phyloP scores from a whole-genome alignment of 53 echinoderm and acorn worm genomes.

The Crossaster papposus region DNA sequence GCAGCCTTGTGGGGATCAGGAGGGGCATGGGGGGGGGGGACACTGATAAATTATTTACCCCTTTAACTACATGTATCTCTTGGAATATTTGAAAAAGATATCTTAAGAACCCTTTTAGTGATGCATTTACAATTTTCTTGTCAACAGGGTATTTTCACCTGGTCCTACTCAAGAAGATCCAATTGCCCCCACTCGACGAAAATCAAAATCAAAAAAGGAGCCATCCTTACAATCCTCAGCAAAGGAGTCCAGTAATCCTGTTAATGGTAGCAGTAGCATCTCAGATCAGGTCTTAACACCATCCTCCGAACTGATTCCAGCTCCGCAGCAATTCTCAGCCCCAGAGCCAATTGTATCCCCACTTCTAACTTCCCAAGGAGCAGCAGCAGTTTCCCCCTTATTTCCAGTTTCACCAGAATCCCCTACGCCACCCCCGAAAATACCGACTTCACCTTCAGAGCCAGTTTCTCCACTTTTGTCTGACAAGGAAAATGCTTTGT shows the following conservation, averaged over 20 bases:
- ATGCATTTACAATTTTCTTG: neutral
- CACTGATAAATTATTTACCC: neutral
- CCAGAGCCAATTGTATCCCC: neutral
- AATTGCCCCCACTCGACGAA: neutral
- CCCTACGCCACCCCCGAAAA: neutral
- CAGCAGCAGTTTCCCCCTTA: neutral
- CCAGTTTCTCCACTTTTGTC: neutral
- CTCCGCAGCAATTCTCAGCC: neutral
- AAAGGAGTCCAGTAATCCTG: neutral
- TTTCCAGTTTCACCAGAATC: neutral
- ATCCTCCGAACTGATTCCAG: neutral
- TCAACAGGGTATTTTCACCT: slow-evolving; percentile 3
- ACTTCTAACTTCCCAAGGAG: neutral
- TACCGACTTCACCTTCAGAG: neutral
- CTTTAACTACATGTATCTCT: no score
- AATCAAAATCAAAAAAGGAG: neutral
- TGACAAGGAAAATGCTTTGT: neutral
- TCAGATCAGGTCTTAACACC: neutral
- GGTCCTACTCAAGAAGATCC: neutral
- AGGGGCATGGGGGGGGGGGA: neutral
- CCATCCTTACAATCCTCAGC: neutral
- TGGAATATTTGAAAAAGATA: no score
- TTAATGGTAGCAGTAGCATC: neutral
- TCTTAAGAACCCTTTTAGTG: neutral
- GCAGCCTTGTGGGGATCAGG: neutral